Evolutionary conservation across 2,888 invertebrate species (phyloP), one percentile per base, ranked within the genome.

Genomic region (Tiliacea aurago): DNA sequence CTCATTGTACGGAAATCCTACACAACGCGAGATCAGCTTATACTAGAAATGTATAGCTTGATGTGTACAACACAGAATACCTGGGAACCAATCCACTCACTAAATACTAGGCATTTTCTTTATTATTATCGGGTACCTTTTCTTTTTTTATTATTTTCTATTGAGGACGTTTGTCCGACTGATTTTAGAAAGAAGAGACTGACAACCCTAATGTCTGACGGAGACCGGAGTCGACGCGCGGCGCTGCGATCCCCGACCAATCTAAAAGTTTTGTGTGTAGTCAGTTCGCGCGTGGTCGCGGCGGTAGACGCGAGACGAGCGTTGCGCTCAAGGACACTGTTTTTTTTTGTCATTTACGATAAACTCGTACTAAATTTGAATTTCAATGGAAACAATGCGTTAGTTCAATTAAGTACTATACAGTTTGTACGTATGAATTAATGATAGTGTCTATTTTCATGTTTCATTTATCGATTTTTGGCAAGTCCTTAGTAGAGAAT

Each of bases 231-330:
- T 85, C 80, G 41, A 59, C 47, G 73, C 80, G 45, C 80, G 73
- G 61, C 71, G 78, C 83, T 90, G 86, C 88, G 90, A 90, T 87
- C 89, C 91, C 90, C 88, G 91, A 37, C 51, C 79, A 79, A 73
- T 89, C 91, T 88, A 90, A 90, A 92, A 90, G 91, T 93, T 90
- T 92, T 93, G 92, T 28, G 28, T 28, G 28, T 92, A 90, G 90
- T 89, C 85, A 86, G 88, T 88, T 90, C 94, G 94, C 94, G 95
- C 94, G 94, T 92, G 92, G 91, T 89, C 93, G 94, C 93, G 93
- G 88, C 93, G 93, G 89, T 84, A 90, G 85, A 89, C 94, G 93
- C 91, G 92, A 90, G 87, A 85, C 86, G 90, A 88, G 91, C 91
- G 90, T 85, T 83, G 75, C 89, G 91, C 90, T 90, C 90, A 87